Base-by-base conservation (phyloP, 1,140 invertebrate genomes). In the Drosophila ficusphila region DNA sequence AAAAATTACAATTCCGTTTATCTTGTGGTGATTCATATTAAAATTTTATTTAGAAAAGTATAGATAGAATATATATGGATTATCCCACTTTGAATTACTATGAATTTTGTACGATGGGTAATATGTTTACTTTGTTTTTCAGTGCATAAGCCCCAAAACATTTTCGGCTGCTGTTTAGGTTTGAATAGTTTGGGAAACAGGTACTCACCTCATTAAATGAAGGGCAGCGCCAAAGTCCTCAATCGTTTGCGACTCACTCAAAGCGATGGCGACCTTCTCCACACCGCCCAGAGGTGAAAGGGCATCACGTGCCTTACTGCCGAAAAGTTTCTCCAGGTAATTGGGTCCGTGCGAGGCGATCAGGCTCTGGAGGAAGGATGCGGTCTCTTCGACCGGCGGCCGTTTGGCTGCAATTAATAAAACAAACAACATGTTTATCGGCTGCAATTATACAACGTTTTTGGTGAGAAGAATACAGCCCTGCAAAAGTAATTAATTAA, bases 221-320 rank as follows among this genome's bases (percentile, higher is more conserved):
- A 91, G 46, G 68, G 91, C 91, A 16, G 91, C 91, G 27, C 91
- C 90, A 60, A 91, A 91, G 75, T 91, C 91, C 92, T 98, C 97
- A 89, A 99, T 97, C 8, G 98, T 99, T 92, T 98, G 97, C 11
- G 97, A 98, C 93, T 99, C 98, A 98, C 94, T 69, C 92, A 99
- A 93, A 54, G 98, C 97, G 77, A 99, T 98, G 67, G 98, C 98
- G 25, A 99, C 97, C 92, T 96, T 96, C 81, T 98, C 96, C 5
- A 98, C 97, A 27, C 98, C 98, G 21, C 98, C 98, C 16, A 99
- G 93, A 0, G 96, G 97, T 67, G 95, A 94, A 19, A 99, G 93
- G 0, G 97, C 96, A 89, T 98, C 97, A 70, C 97, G 93, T 12
- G 98, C 98, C 93, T 98, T 98, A 89, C 94, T 96, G 48, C 97